A percentile compares a stretch with the other conserved stretches of the same genome.
Evolutionary conservation across 2,888 invertebrate genomes (phyloP).

Genomic region (Seira ritae): DNA sequence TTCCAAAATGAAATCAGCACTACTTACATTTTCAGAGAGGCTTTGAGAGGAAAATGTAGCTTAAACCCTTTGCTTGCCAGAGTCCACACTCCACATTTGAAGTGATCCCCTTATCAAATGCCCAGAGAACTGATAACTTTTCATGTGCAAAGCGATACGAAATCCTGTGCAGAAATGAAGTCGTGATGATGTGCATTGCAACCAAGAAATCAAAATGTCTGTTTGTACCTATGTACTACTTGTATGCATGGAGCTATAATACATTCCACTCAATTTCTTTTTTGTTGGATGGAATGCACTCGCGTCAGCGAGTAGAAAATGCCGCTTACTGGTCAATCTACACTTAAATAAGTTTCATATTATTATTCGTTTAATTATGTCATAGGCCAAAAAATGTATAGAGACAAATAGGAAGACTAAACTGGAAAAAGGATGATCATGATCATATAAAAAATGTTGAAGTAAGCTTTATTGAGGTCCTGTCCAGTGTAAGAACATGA

Average conservation of each 20-base stretch:
- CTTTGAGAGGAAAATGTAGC: neutral
- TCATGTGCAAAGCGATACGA: neutral
- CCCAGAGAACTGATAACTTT: slow-evolving; percentile 19
- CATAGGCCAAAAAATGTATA: slow-evolving; percentile 9
- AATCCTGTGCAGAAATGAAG: neutral
- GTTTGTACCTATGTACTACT: no score
- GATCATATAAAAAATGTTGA: neutral
- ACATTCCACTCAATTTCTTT: slow-evolving; percentile 2
- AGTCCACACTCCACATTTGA: slow-evolving; percentile 28
- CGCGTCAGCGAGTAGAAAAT: neutral
- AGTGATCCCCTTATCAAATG: slow-evolving; percentile 30
- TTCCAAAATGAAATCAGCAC: neutral
- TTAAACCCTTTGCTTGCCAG: neutral
- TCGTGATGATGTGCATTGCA: neutral
- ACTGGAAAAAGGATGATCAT: neutral
- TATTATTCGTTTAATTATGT: slow-evolving; percentile 4
- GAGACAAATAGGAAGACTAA: neutral
- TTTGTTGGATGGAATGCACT: neutral
- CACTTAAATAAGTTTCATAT: neutral
- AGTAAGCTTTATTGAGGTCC: no score
- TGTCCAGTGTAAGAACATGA: no score
- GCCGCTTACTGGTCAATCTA: neutral
- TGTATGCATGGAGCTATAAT: neutral
- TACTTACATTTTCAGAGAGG: neutral
- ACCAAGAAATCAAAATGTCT: neutral